Evolutionary conservation across 2,888 invertebrate species (phyloP), one percentile per base, ranked within the genome.

Genomic region (Nemoura dubitans): DNA sequence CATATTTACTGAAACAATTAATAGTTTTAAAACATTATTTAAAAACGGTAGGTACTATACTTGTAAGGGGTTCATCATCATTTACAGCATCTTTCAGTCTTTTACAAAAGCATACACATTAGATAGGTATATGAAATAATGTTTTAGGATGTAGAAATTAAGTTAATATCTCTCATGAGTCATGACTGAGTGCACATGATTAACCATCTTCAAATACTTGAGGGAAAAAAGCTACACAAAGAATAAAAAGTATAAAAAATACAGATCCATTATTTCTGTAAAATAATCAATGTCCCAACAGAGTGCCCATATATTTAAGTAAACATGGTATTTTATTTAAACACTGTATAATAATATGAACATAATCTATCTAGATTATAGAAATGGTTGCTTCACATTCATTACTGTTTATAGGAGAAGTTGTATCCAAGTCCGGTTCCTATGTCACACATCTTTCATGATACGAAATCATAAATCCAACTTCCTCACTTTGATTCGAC

Each of bases 321-420:
- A 59, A 59, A 59, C 59, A 59, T 59, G 59, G 59, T 59, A 59
- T 59, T 59, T 59, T 59, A 59, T 59, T 59, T 59, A 59, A 59
- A 59, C 59, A 59, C 21, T 59, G 59, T 59, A 59, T 59, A 59
- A 59, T 59, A 59, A 59, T 59, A 59, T 59, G 59, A 59, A 59
- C 59, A 59, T 3, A 59, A 59, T 21, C 59, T 59, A 59, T 21
- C 59, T 59, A 59, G 6, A 59, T 7, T 59, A 59, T 59, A 59
- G 59, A 59, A 59, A 59, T 10, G 59, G 59, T 59, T 59, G 59
- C 6, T 59, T 59, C 2, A 59, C 59, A 21, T 59, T 59, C 59
- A 59, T n/a, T 21, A 59, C 59, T 59, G 59, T 21, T 59, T 59
- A 7, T 21, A 1, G 21, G 59, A 59, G 59, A 59, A 59, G 3